Conservation (phyloP, 2,797 vertebrate genomes). For the Hemibagrus guttatus region DNA sequence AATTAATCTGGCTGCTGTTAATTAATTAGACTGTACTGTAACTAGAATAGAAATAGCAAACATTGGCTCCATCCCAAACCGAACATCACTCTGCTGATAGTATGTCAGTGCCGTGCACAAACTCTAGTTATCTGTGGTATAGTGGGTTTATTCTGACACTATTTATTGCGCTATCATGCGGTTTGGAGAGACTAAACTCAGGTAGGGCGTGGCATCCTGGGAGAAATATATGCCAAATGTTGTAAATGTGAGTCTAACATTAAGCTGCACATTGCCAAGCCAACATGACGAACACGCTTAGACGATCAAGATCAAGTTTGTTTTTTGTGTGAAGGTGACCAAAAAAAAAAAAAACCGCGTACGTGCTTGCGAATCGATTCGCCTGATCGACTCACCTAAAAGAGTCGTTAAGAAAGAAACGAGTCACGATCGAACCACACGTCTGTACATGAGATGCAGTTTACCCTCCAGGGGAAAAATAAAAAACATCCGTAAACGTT, state of each 20-base stretch:
- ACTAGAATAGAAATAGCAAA: background rate
- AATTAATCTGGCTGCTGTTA: background rate
- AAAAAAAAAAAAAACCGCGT: background rate
- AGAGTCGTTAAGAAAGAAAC: slow-evolving; percentile 22
- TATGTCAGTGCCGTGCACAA: background rate
- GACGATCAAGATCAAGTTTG: background rate
- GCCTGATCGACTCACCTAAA: slow-evolving; percentile 5
- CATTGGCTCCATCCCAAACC: background rate
- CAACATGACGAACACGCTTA: background rate
- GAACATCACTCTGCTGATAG: background rate
- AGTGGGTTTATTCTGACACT: background rate
- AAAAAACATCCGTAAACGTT: background rate
- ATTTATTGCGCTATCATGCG: background rate
- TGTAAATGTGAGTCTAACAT: background rate
- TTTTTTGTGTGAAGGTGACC: background rate
- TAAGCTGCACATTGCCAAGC: background rate
- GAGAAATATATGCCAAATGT: background rate
- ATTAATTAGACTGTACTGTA: background rate
- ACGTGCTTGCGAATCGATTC: slow-evolving; percentile 19
- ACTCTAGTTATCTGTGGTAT: background rate
- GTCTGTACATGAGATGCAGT: background rate
- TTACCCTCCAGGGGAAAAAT: background rate
- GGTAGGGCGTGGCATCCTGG: slow-evolving; percentile 27
- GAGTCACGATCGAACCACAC: background rate
- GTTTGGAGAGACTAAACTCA: background rate